Conservation (phyloP, 2,888 invertebrate species). For the Gandaritis pyraliata region DNA sequence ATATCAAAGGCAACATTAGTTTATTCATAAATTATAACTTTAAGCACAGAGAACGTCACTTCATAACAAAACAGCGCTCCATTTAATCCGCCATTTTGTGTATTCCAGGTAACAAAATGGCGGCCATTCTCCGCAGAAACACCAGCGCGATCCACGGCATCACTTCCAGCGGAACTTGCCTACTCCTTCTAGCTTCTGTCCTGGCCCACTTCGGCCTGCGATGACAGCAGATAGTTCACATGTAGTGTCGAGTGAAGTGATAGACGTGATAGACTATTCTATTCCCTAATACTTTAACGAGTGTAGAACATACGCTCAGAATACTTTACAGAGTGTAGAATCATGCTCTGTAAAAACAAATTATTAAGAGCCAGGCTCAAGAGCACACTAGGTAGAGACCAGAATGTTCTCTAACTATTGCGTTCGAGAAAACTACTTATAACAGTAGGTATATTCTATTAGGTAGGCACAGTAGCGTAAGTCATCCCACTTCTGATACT, state of each 20-base stretch:
- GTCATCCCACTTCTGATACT: conserved; percentile 13
- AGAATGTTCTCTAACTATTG: background rate
- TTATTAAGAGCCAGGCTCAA: conserved; percentile 13
- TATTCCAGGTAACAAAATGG: conserved; percentile 80
- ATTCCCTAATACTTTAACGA: conserved; percentile 1
- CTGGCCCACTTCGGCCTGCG: conserved; percentile 73
- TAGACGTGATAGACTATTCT: conserved; percentile 36
- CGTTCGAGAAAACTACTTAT: conserved; percentile 4
- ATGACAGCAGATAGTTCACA: conserved; percentile 66
- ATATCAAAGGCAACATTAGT: too few species aligned
- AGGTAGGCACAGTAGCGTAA: conserved; percentile 15
- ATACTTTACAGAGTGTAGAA: conserved; percentile 1
- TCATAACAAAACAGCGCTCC: too few species aligned
- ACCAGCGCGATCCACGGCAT: conserved; percentile 80
- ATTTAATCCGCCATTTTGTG: conserved; percentile 18
- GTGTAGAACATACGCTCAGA: conserved; percentile 8
- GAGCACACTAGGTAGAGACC: background rate
- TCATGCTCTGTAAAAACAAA: conserved; percentile 7
- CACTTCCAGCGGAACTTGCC: conserved; percentile 73
- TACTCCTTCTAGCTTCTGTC: conserved; percentile 69
- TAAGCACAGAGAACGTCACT: too few species aligned
- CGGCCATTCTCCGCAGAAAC: conserved; percentile 77
- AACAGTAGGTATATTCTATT: conserved; percentile 11
- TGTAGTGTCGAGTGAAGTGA: conserved; percentile 46
- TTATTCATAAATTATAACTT: too few species aligned